These are phyloP conservation scores for Thalassarche chlororhynchos DNA, from an alignment of 2,113 vertebrate genomes.

Conservation along the genomic window DNA sequence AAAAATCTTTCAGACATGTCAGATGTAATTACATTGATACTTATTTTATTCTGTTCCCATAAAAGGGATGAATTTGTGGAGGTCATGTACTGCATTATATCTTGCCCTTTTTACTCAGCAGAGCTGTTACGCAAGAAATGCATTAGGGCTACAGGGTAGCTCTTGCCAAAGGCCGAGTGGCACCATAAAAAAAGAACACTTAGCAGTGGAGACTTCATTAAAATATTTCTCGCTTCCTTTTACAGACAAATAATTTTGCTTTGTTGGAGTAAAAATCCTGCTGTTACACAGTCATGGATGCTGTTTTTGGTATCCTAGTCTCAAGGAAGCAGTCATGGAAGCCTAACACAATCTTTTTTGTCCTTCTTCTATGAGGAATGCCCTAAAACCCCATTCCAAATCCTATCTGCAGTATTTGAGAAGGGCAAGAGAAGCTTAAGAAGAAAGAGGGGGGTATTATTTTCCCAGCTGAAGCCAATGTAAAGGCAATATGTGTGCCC, in stretches of 20 bases:
- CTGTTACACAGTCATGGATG: not conserved
- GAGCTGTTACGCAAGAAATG: conserved; percentile 48
- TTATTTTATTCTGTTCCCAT: conserved; percentile 63
- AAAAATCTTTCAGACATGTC: conserved; percentile 54
- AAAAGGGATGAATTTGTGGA: conserved; percentile 53
- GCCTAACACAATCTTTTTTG: not conserved
- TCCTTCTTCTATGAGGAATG: not conserved
- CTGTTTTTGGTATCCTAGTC: not conserved
- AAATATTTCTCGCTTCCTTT: conserved; percentile 34
- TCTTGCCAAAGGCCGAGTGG: conserved; percentile 6
- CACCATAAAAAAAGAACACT: conserved; percentile 10
- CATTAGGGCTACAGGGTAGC: not conserved
- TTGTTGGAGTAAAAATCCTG: not conserved
- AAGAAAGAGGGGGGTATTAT: not conserved
- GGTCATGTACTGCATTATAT: conserved; percentile 55
- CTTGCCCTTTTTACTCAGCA: conserved; percentile 34
- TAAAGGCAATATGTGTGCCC: not conserved
- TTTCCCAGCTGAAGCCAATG: not conserved
- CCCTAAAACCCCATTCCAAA: not conserved
- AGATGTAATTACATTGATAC: conserved; percentile 59
- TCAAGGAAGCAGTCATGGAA: not conserved
- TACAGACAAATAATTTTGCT: not conserved
- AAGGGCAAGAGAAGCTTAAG: not conserved
- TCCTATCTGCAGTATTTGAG: not conserved
- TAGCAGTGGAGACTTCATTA: conserved; percentile 11